A percentile compares a stretch with the other conserved stretches of the same genome.
phyloP scores from a whole-genome alignment of 1,140 invertebrate species.

The Gryllus bimaculatus region DNA sequence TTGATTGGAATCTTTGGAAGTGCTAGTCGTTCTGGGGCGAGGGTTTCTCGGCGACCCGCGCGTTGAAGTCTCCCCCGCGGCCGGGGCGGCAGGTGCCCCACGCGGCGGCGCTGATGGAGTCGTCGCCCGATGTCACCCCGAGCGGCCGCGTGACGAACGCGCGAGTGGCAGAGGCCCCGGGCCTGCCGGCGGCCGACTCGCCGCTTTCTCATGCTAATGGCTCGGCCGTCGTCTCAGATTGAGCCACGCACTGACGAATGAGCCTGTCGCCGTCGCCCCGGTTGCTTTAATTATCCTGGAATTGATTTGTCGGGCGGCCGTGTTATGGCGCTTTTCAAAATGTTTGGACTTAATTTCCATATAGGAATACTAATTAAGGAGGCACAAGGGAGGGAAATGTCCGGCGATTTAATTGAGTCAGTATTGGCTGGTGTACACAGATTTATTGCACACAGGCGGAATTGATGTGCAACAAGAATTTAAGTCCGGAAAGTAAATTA shows the following conservation, averaged over 20 bases:
- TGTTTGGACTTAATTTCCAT: slow-evolving; percentile 1
- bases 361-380: not conserved
- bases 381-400: too few relatives aligned
- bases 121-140: not conserved
- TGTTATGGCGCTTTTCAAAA: slow-evolving; percentile 1
- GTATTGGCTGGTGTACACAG: not conserved
- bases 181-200: not conserved
- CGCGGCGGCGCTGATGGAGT: not conserved
- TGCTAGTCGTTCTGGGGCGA: too few relatives aligned
- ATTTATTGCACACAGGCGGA: not conserved
- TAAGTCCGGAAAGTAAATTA: not conserved
- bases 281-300: not conserved
- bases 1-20: too few relatives aligned
- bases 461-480: not conserved
- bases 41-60: too few relatives aligned
- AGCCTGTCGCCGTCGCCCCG: not conserved
- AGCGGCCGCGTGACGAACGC: not conserved
- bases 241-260: not conserved
- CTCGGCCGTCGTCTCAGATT: too few relatives aligned
- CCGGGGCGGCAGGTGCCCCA: too few relatives aligned
- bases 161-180: too few relatives aligned
- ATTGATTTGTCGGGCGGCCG: not conserved
- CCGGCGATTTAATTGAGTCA: not conserved
- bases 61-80: too few relatives aligned
- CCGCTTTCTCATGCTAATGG: not conserved